phyloP scores from a whole-genome alignment of 2,113 vertebrate genomes.

The Oceanites oceanicus region DNA sequence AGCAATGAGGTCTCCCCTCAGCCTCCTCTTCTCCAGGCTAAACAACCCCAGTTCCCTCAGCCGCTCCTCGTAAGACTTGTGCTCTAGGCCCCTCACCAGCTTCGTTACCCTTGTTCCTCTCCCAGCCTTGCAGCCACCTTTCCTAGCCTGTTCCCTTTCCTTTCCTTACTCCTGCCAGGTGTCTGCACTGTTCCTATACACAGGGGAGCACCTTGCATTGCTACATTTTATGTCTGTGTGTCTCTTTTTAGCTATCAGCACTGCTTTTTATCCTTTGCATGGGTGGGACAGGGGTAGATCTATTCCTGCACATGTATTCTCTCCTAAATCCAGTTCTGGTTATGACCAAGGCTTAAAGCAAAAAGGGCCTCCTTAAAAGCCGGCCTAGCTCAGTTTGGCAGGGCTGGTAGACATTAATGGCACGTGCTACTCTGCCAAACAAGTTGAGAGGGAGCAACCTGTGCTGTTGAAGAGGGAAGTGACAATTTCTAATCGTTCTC shows the following conservation, averaged over 20 bases:
- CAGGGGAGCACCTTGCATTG: not conserved
- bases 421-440: not conserved
- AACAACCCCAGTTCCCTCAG: too few relatives aligned
- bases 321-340: not conserved
- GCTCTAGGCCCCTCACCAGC: too few relatives aligned
- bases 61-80: too few relatives aligned
- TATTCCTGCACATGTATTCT: not conserved
- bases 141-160: not conserved
- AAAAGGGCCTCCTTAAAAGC: not conserved
- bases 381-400: not conserved
- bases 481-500: not conserved
- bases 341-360: not conserved
- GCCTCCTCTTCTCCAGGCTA: too few relatives aligned
- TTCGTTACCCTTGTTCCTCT: too few relatives aligned
- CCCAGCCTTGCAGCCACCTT: not conserved
- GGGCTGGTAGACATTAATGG: not conserved
- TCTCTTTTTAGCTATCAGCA: not conserved
- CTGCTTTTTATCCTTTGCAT: not conserved
- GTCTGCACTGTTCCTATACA: not conserved
- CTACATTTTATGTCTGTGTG: rapidly evolving
- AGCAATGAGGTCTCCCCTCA: too few relatives aligned
- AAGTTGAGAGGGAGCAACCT: not conserved
- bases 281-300: not conserved
- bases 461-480: not conserved
- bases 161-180: not conserved